Evolutionary conservation across 2,888 invertebrate species (phyloP).

Genomic region (Rhodophaea formosa): DNA sequence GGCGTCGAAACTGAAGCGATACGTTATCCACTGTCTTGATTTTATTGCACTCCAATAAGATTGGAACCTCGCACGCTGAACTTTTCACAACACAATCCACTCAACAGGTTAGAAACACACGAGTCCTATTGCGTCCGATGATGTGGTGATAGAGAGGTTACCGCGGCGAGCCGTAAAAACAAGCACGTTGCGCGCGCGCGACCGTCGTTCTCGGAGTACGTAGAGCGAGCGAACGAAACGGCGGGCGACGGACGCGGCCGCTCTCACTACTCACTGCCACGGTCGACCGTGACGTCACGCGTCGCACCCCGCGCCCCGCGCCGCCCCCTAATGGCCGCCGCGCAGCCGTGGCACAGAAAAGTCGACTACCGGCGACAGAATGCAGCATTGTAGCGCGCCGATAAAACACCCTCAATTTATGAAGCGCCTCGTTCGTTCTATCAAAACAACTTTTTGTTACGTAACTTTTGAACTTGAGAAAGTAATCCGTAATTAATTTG

Average conservation of each 20-base stretch:
- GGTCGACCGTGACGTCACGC: slow-evolving; percentile 78
- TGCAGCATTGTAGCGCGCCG: slow-evolving; percentile 74
- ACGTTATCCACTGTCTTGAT: slow-evolving; percentile 56
- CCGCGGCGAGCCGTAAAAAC: slow-evolving; percentile 55
- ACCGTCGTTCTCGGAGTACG: slow-evolving; percentile 75
- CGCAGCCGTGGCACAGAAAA: slow-evolving; percentile 75
- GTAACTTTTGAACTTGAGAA: slow-evolving; percentile 65
- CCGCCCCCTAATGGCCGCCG: slow-evolving; percentile 41
- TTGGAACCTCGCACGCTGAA: slow-evolving; percentile 36
- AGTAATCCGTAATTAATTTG: slow-evolving; percentile 34
- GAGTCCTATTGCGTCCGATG: slow-evolving; percentile 53
- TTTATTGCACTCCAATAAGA: slow-evolving; percentile 51
- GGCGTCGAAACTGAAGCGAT: slow-evolving; percentile 62
- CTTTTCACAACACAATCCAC: slow-evolving; percentile 66
- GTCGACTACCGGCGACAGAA: slow-evolving; percentile 71
- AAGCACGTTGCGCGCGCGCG: slow-evolving; percentile 73
- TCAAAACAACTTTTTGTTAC: slow-evolving; percentile 67
- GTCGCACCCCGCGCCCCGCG: slow-evolving; percentile 43
- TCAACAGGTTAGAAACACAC: slow-evolving; percentile 64
- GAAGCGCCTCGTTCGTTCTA: slow-evolving; percentile 61
- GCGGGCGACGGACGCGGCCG: slow-evolving; percentile 63
- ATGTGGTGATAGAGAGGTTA: slow-evolving; percentile 52
- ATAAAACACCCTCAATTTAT: slow-evolving; percentile 75
- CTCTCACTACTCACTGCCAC: slow-evolving; percentile 79
- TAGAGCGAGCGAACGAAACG: slow-evolving; percentile 64